Conservation (phyloP, 2,797 vertebrate species). For the Chelon auratus region DNA sequence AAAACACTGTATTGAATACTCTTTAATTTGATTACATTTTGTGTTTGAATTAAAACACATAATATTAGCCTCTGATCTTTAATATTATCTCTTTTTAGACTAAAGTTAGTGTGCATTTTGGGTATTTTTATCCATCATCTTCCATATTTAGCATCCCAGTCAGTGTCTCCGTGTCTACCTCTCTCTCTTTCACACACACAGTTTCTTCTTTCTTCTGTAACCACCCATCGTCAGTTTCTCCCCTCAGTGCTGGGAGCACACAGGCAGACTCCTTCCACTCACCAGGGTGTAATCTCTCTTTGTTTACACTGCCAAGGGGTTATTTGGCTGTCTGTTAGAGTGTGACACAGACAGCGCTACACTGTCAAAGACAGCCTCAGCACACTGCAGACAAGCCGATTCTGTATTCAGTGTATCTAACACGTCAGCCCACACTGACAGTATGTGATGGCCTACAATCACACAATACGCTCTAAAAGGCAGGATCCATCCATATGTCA, state of each 20-base stretch:
- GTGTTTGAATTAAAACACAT: not conserved
- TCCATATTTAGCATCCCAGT: slow-evolving; percentile 46
- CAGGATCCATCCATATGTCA: slow-evolving; percentile 66
- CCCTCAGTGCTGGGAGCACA: slow-evolving; percentile 75
- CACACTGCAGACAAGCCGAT: slow-evolving; percentile 74
- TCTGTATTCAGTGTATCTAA: slow-evolving; percentile 75
- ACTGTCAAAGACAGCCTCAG: slow-evolving; percentile 78
- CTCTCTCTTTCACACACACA: slow-evolving; percentile 35
- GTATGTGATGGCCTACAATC: slow-evolving; percentile 77
- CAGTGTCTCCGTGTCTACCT: slow-evolving; percentile 24
- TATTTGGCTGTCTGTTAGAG: slow-evolving; percentile 87
- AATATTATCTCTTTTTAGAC: slow-evolving; percentile 6
- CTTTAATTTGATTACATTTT: not conserved
- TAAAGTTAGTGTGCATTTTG: slow-evolving; percentile 16
- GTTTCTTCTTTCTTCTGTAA: slow-evolving; percentile 50
- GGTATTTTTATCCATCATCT: slow-evolving; percentile 49
- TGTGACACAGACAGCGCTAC: slow-evolving; percentile 82
- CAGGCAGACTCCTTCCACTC: slow-evolving; percentile 82
- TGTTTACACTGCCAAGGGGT: slow-evolving; percentile 87
- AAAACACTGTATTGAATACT: not conserved
- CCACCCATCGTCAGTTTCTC: slow-evolving; percentile 72
- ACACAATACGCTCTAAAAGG: slow-evolving; percentile 73
- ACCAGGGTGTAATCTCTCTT: slow-evolving; percentile 87
- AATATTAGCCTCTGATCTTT: not conserved
- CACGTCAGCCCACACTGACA: slow-evolving; percentile 75